Evolutionary conservation across 2,888 invertebrate genomes (phyloP).

Genomic region (Quadroppia sp.): DNA sequence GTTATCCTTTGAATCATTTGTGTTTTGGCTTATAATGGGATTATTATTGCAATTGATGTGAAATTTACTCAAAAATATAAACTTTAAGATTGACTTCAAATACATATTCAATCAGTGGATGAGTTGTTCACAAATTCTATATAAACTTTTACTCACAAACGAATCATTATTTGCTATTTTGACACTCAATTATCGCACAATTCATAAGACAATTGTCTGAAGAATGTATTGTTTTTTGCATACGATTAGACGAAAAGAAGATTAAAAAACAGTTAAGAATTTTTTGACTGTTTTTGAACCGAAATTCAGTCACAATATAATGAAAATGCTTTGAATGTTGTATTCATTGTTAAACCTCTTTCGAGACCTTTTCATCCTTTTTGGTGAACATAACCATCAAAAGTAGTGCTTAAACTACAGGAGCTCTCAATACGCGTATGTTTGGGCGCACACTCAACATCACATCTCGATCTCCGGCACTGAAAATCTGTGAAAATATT

Average conservation of each 20-base stretch:
- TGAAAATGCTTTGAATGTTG: neutral
- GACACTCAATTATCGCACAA: neutral
- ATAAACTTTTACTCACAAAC: neutral
- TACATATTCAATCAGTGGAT: slow-evolving; percentile 1
- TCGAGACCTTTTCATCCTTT: neutral
- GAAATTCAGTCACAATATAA: neutral
- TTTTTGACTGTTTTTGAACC: neutral
- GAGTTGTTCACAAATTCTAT: neutral
- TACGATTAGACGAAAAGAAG: neutral
- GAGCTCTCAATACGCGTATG: neutral
- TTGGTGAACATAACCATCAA: neutral
- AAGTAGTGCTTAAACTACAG: neutral
- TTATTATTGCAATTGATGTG: neutral
- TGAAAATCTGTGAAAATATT: neutral
- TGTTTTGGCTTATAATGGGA: neutral
- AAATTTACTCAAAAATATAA: neutral
- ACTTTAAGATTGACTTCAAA: neutral
- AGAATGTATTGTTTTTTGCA: neutral
- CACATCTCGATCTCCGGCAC: neutral
- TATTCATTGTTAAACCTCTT: neutral
- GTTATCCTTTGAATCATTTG: neutral
- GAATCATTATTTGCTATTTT: neutral
- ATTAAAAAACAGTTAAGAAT: neutral
- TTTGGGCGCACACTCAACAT: neutral
- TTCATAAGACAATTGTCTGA: too few relatives aligned